A percentile compares a stretch with the other conserved stretches of the same genome.
These are phyloP conservation scores for Leptinotarsa texana DNA, from an alignment of 1,140 invertebrate species.

Conservation along the genomic window DNA sequence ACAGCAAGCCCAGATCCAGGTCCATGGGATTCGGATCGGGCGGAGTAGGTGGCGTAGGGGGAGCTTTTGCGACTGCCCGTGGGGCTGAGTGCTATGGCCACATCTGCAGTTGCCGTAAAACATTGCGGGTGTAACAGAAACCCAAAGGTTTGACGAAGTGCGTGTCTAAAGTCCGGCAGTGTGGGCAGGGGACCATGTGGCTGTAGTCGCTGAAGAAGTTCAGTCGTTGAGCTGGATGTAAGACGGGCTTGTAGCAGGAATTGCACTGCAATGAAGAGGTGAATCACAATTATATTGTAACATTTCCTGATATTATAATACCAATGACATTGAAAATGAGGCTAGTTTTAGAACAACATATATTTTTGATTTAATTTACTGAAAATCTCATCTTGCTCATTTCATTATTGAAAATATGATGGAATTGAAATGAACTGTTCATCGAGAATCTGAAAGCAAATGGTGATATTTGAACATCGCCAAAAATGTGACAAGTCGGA, in stretches of 20 bases:
- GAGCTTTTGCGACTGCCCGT: constrained; percentile 59
- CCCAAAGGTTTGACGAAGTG: constrained; percentile 92
- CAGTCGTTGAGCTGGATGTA: constrained; percentile 82
- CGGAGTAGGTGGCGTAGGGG: constrained; percentile 54
- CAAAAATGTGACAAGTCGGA: too few species aligned
- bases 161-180: constrained; percentile 86
- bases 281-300: background rate
- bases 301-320: background rate
- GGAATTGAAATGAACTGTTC: too few species aligned
- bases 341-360: too few species aligned
- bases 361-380: too few species aligned
- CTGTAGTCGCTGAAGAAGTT: constrained; percentile 96
- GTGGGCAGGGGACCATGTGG: constrained; percentile 86
- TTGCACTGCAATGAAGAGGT: constrained; percentile 74
- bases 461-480: too few species aligned
- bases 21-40: constrained; percentile 44
- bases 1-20: constrained; percentile 53
- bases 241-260: constrained; percentile 82
- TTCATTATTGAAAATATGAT: too few species aligned
- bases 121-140: constrained; percentile 76
- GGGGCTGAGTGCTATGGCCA: constrained; percentile 78
- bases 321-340: too few species aligned
- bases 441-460: too few species aligned
- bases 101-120: constrained; percentile 69
- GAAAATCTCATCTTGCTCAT: too few species aligned